Base-by-base conservation (phyloP, 2,888 invertebrate species). In the Apotomis capreana region DNA sequence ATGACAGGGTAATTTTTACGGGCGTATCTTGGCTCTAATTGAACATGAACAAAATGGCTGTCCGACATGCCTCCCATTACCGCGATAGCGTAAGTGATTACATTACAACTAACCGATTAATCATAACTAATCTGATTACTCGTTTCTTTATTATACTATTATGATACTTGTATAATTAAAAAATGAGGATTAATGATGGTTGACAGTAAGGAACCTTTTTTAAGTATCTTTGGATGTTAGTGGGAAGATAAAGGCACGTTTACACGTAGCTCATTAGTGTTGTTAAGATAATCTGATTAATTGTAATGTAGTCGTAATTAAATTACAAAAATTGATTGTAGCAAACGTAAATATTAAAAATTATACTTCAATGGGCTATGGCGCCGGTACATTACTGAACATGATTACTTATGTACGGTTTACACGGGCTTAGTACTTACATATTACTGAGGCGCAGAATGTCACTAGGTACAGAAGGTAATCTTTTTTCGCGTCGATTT, bases 101-200 rank as follows among this genome's bases (percentile, higher is more conserved):
- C 65, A 65, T 65, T 65, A 65, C 65, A 65, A 57, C 57, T 65
- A 57, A 57, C n/a, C 54, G 57, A 65, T 65, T 65, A 65, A 65
- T 65, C 65, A 65, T 13, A 59, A 13, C 40, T 59, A 57, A 57
- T 26, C 26, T 57, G 54, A 55, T 54, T 55, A 40, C 44, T 55
- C 26, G 55, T 26, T 37, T 26, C 55, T 65, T 55, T 54, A 46
- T 46, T 57, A 36, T n/a, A 65, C 0, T n/a, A 12, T n/a, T 46
- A 44, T 44, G 44, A 44, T 15, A 40, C 40, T 40, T 40, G 5
- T 40, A 64, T 55, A 5, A 64, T 44, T 15, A 10, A 5, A n/a
- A 64, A 12, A 57, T 37, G 37, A 10, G 15, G 36, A 15, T 36
- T 49, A 12, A 36, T 8, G 15, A 10, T 36, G 4, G 26, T 3